Conservation (phyloP, 1,140 invertebrate species). For the Telenomus remus region DNA sequence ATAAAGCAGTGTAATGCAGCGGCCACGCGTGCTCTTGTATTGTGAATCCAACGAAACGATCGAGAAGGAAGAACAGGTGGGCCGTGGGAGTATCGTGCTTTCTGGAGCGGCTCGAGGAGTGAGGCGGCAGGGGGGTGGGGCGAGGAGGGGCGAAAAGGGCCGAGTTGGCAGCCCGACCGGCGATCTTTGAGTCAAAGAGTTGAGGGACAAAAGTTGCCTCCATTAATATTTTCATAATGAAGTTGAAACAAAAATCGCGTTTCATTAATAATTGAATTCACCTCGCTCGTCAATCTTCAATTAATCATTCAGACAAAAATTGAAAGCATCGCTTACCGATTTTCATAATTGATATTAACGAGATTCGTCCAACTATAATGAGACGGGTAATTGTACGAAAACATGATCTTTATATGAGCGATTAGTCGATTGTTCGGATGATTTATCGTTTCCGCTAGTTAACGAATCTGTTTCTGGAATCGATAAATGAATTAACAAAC, state of each 20-base stretch:
- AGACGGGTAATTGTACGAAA: too few relatives aligned
- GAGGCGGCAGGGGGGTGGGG: constrained; percentile 29
- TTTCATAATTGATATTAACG: too few relatives aligned
- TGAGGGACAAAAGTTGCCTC: constrained; percentile 9
- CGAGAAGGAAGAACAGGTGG: constrained; percentile 64
- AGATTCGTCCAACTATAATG: too few relatives aligned
- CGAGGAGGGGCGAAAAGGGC: constrained; percentile 1
- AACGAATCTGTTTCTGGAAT: background rate
- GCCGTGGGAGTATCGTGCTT: constrained; percentile 61
- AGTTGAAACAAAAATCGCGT: background rate
- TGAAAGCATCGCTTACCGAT: too few relatives aligned
- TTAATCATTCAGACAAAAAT: background rate
- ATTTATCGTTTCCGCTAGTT: too few relatives aligned
- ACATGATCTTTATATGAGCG: too few relatives aligned
- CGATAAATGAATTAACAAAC: background rate
- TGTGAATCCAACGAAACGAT: constrained; percentile 47
- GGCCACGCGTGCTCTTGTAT: constrained; percentile 51
- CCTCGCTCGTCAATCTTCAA: background rate
- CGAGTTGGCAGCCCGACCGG: constrained; percentile 32
- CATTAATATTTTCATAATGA: constrained; percentile 13
- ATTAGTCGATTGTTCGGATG: too few relatives aligned
- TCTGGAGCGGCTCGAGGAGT: constrained; percentile 34
- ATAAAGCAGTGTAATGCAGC: constrained; percentile 38
- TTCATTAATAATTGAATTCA: background rate
- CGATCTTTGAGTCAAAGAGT: constrained; percentile 16